A percentile compares a stretch with the other conserved stretches of the same genome.
These are phyloP conservation scores for Bombus turneri DNA, from an alignment of 1,140 invertebrate genomes.

Conservation along the genomic window DNA sequence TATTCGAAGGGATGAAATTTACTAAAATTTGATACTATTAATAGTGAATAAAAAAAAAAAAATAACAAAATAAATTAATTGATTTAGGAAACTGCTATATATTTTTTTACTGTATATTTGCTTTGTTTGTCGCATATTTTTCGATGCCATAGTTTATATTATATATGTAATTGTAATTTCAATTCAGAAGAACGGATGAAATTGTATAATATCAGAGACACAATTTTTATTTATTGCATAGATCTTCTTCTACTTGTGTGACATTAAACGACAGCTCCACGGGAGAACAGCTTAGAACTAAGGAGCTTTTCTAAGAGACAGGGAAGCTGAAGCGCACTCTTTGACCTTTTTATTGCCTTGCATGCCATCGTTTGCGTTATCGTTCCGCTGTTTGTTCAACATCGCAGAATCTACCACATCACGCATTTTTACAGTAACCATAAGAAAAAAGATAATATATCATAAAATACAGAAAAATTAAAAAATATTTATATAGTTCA, in stretches of 20 bases:
- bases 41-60: neutral
- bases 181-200: too few species aligned
- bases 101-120: too few species aligned
- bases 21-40: neutral
- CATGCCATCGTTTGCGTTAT: neutral
- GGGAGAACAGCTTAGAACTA: conserved; percentile 19
- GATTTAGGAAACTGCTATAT: too few species aligned
- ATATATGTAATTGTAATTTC: too few species aligned
- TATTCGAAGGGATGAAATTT: neutral
- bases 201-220: too few species aligned
- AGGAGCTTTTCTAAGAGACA: conserved; percentile 29
- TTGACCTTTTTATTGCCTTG: conserved; percentile 45
- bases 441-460: neutral
- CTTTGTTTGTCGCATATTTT: too few species aligned
- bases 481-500: neutral
- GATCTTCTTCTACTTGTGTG: neutral
- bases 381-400: neutral
- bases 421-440: neutral
- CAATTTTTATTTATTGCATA: conserved; percentile 3
- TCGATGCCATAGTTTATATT: too few species aligned
- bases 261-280: conserved; percentile 16
- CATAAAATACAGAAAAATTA: neutral
- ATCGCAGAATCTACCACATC: neutral
- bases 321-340: conserved; percentile 13
- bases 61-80: neutral